Conservation (phyloP, 2,113 vertebrate genomes). For the human (Homo sapiens) region GRCh38 chr9:135008501-135009000, state of each 20-base stretch:
- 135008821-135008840: not conserved
- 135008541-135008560: not conserved
- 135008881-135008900: not conserved
- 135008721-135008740: not conserved
- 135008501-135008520: not conserved
- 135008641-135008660: fast-evolving
- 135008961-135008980: not conserved
- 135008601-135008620: too few relatives aligned
- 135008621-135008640: fast-evolving
- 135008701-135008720: fast-evolving
- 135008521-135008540: fast-evolving
- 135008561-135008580: not conserved
- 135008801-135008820: not conserved
- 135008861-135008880: fast-evolving
- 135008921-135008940: not conserved
- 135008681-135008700: not conserved
- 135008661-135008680: not conserved
- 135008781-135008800: not conserved
- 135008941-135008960: fast-evolving
- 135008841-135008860: not conserved
- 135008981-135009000: not conserved
- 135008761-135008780: not conserved
- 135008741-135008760: not conserved
- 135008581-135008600: fast-evolving
- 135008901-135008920: not conserved